These are phyloP conservation scores for Epistrophella euchroma DNA, from an alignment of 2,888 invertebrate species.

Conservation along the genomic window DNA sequence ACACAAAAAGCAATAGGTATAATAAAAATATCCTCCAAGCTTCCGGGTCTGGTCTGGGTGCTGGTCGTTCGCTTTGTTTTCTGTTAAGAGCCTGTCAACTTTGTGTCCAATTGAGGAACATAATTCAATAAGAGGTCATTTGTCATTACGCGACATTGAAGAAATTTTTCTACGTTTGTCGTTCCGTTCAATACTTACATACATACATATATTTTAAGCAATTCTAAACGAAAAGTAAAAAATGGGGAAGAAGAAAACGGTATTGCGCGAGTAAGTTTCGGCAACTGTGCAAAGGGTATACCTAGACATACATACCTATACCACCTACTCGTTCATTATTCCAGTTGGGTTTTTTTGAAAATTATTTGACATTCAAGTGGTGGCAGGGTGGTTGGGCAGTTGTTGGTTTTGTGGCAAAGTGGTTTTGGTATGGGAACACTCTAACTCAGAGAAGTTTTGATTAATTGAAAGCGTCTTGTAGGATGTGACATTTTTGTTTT, in stretches of 20 bases:
- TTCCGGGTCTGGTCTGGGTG: slow-evolving; percentile 56
- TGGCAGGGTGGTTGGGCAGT: slow-evolving; percentile 20
- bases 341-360: slow-evolving; percentile 55
- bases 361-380: slow-evolving; percentile 67
- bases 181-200: slow-evolving; percentile 28
- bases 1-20: slow-evolving; percentile 65
- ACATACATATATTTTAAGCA: too few relatives aligned
- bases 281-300: not conserved
- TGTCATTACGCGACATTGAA: slow-evolving; percentile 76
- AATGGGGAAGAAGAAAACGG: not conserved
- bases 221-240: too few relatives aligned
- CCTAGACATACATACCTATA: not conserved
- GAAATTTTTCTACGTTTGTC: slow-evolving; percentile 58
- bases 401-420: slow-evolving; percentile 17
- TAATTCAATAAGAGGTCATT: slow-evolving; percentile 81
- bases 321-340: slow-evolving; percentile 52
- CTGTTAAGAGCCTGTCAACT: slow-evolving; percentile 73
- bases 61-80: slow-evolving; percentile 61
- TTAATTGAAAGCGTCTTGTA: slow-evolving; percentile 73
- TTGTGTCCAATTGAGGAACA: slow-evolving; percentile 75
- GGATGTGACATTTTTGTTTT: slow-evolving; percentile 64
- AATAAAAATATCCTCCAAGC: slow-evolving; percentile 72
- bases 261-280: slow-evolving; percentile 41
- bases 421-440: slow-evolving; percentile 12
- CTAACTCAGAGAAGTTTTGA: slow-evolving; percentile 48